These are phyloP conservation scores for Thunnus maccoyii DNA, from an alignment of 2,113 vertebrate genomes.

Conservation along the genomic window DNA sequence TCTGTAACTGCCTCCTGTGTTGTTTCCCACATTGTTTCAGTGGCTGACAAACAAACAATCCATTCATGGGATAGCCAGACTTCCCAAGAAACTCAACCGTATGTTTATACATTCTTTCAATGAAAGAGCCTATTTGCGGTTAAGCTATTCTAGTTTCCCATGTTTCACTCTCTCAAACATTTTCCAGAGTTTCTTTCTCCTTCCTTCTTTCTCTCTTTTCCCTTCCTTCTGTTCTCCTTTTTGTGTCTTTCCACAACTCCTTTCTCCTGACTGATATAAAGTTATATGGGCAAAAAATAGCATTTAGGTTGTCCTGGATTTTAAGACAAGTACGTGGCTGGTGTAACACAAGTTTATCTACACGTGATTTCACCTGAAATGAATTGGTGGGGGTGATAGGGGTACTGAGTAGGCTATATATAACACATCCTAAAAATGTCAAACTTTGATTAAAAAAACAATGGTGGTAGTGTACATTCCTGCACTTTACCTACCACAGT, in stretches of 20 bases:
- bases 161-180: conserved; percentile 49
- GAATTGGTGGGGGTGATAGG: too few relatives aligned
- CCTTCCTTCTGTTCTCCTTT: neutral
- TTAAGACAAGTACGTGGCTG: neutral
- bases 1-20: conserved; percentile 36
- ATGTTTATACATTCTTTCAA: conserved; percentile 79
- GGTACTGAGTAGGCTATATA: too few relatives aligned
- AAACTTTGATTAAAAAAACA: neutral
- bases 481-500: too few relatives aligned
- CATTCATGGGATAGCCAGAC: conserved; percentile 68
- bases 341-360: neutral
- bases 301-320: neutral
- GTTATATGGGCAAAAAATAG: too few relatives aligned
- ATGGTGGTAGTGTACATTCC: neutral
- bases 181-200: conserved; percentile 46
- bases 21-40: conserved; percentile 50
- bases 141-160: conserved; percentile 58
- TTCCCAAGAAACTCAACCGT: conserved; percentile 70
- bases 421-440: neutral
- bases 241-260: neutral
- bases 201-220: neutral
- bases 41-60: conserved; percentile 71
- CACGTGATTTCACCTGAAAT: neutral
- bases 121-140: conserved; percentile 68
- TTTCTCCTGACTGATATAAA: conserved; percentile 29